These are phyloP conservation scores for Ochotona princeps DNA, from an alignment of 2,113 vertebrate species.

Conservation along the genomic window DNA sequence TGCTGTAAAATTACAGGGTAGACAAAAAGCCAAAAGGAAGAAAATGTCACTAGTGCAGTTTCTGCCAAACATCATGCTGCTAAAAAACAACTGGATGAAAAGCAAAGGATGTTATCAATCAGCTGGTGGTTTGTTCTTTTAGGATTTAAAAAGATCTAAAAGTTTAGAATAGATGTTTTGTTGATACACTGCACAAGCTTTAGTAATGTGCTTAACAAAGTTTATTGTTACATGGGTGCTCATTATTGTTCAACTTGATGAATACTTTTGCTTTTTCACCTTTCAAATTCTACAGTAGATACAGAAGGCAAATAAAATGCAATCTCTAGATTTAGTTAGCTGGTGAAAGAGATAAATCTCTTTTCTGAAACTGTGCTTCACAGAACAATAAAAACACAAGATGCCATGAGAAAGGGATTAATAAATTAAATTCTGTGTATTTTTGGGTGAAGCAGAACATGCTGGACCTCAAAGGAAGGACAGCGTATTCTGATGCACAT, in stretches of 20 bases:
- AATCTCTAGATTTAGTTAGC: background rate
- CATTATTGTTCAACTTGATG: background rate
- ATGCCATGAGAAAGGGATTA: background rate
- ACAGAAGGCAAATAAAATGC: slow-evolving; percentile 16
- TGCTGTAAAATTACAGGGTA: too few relatives aligned
- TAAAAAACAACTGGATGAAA: too few relatives aligned
- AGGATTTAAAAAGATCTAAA: slow-evolving; percentile 19
- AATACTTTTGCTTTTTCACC: background rate
- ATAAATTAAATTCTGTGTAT: background rate
- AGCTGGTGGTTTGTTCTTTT: background rate
- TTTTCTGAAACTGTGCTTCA: background rate
- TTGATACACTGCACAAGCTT: background rate
- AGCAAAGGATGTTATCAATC: too few relatives aligned
- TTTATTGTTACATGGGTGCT: background rate
- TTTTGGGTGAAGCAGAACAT: slow-evolving; percentile 1
- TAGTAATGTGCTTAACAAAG: background rate
- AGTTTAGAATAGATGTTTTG: slow-evolving; percentile 14
- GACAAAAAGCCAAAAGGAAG: too few relatives aligned
- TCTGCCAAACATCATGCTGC: too few relatives aligned
- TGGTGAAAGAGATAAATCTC: slow-evolving; percentile 34
- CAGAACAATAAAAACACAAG: slow-evolving; percentile 4
- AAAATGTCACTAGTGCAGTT: background rate
- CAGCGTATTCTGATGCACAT: background rate
- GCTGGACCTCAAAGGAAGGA: slow-evolving; percentile 4
- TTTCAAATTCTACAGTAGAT: slow-evolving; percentile 15